Percentiles rank a stretch among this genome's conserved stretches.
These are phyloP conservation scores for Otus scops DNA, from an alignment of 2,797 vertebrate species.

Conservation along the genomic window DNA sequence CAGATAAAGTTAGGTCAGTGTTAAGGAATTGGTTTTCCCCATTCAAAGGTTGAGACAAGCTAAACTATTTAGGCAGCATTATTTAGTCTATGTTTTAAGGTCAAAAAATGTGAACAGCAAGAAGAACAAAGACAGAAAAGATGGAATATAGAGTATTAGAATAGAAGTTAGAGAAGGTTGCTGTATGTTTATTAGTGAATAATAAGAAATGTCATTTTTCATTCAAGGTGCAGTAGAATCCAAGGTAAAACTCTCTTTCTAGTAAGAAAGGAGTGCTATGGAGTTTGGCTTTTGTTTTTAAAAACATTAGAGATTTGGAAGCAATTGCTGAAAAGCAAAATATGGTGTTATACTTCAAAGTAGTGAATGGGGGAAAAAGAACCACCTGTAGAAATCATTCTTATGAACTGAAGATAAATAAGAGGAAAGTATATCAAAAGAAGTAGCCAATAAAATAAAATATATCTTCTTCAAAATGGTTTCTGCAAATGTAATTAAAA, in stretches of 20 bases:
- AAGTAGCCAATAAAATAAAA: not conserved
- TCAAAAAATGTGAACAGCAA: not conserved
- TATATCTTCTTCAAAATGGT: not conserved
- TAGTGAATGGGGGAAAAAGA: not conserved
- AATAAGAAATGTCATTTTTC: not conserved
- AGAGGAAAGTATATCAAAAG: not conserved
- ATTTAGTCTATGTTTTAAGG: not conserved
- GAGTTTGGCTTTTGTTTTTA: not conserved
- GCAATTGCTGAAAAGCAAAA: not conserved
- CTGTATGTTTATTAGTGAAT: not conserved
- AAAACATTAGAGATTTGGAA: not conserved
- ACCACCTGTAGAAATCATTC: not conserved
- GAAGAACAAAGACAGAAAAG: not conserved
- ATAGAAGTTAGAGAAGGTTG: not conserved
- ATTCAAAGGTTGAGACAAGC: not conserved
- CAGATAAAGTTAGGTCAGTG: not conserved
- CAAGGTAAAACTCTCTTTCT: not conserved
- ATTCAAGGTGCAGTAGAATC: not conserved
- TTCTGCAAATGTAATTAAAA: not conserved
- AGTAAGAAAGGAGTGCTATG: not conserved
- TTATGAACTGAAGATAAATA: not conserved
- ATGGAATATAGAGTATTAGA: not conserved
- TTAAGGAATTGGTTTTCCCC: not conserved
- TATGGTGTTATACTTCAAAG: not conserved
- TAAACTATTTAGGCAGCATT: not conserved